Evolutionary conservation across 2,888 invertebrate species (phyloP), one percentile per base, ranked within the genome.

Genomic region (Aspidiotus destructor): DNA sequence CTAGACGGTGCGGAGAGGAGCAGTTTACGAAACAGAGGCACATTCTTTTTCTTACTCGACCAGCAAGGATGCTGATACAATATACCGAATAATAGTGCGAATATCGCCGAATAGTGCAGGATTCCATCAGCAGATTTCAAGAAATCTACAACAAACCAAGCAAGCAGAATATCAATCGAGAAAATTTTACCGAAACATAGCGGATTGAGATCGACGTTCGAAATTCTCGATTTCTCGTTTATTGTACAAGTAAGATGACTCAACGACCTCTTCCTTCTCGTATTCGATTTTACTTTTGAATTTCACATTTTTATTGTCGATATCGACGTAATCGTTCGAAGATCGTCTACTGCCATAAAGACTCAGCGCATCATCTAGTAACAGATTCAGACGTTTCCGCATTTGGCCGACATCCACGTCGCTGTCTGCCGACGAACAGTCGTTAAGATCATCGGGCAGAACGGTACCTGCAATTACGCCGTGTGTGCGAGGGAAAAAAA

Each of bases 351-450:
- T 62, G 6, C 86, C 86, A 76, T 88, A 87, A 69, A 88, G 79
- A 71, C 86, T 87, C 78, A 88, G 88, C 0, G 89, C 88, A 73
- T 89, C 89, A 74, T 89, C 89, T 75, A 89, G 81, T 9, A 89
- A 80, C 74, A 88, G 87, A 76, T 88, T 86, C 76, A 89, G 88
- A 55, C 88, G 79, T 74, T 84, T 84, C 61, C 88, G 77, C 82
- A 88, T 86, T 68, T 84, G 81, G 0, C 85, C 84, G 0, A 85
- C 81, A 71, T 79, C 80, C 0, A 79, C 80, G 6, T 78, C 74
- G 0, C 79, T 78, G 8, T 65, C 69, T 71, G 75, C 76, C 54
- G 76, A 70, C 61, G 77, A 77, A 69, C 76, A 75, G 72, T 77
- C 77, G 70, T 78, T 78, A 8, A 76, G 74, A 65, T 77, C 77